Conservation (phyloP, 2,797 vertebrate species). For the Hirundo rustica region DNA sequence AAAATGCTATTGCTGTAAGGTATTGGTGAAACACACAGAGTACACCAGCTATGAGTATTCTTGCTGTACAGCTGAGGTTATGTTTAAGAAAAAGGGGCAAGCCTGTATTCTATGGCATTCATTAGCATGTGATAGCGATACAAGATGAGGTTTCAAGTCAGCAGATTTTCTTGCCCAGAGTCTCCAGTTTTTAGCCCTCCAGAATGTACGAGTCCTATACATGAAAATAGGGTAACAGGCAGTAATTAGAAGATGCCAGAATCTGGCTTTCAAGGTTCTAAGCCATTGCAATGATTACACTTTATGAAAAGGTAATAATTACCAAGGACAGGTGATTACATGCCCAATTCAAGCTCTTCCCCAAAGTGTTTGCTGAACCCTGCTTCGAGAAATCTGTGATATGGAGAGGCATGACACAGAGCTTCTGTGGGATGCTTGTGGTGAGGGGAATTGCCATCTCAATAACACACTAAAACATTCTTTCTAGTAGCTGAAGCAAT, state of each 20-base stretch:
- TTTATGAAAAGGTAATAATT: neutral
- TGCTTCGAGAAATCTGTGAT: neutral
- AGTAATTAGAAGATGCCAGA: neutral
- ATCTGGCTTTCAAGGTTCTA: neutral
- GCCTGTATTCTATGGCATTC: neutral
- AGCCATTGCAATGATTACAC: neutral
- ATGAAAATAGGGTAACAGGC: neutral
- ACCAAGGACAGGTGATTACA: neutral
- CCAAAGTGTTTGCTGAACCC: neutral
- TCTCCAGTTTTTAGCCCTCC: neutral
- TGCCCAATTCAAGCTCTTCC: neutral
- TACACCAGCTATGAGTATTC: neutral
- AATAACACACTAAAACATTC: neutral
- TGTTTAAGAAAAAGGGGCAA: neutral
- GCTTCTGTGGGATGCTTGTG: neutral
- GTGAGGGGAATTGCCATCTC: neutral
- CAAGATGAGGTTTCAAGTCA: neutral
- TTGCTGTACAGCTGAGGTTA: neutral
- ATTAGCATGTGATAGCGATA: neutral
- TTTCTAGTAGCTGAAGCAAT: neutral
- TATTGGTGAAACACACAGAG: neutral
- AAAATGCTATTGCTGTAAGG: neutral
- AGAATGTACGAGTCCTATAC: accelerated
- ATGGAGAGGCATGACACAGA: neutral
- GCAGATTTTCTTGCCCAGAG: neutral